These are phyloP conservation scores for Dromaius novaehollandiae DNA, from an alignment of 2,113 vertebrate species.

Conservation along the genomic window DNA sequence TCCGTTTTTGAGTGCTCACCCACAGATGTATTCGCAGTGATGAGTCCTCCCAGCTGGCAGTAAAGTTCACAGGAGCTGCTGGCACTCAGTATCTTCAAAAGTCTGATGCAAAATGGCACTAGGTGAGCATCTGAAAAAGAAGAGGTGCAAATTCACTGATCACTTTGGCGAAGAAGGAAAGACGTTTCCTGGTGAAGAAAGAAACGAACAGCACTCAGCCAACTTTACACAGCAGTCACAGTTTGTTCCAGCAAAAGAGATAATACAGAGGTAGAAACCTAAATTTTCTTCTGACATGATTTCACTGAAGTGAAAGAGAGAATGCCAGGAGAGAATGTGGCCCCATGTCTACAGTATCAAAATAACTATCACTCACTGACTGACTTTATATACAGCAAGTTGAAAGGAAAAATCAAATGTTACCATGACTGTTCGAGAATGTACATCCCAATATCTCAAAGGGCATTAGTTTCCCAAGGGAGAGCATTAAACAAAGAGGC, in stretches of 20 bases:
- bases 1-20: background rate
- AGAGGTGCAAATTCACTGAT: background rate
- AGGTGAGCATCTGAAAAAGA: background rate
- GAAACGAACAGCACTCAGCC: background rate
- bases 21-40: background rate
- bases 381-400: background rate
- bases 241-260: background rate
- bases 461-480: slow-evolving; percentile 18
- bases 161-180: background rate
- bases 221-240: background rate
- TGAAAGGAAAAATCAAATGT: background rate
- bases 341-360: background rate
- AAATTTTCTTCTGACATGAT: background rate
- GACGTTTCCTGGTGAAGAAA: background rate
- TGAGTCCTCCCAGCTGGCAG: background rate
- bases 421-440: background rate
- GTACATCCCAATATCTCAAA: slow-evolving; percentile 10
- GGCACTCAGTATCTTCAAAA: background rate
- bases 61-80: background rate
- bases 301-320: background rate
- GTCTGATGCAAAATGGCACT: background rate
- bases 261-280: background rate
- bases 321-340: background rate
- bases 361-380: background rate
- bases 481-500: background rate